Evolutionary conservation across 2,113 vertebrate species (phyloP), one percentile per base, ranked within the genome.

Genomic region (Paedocypris sp.): DNA sequence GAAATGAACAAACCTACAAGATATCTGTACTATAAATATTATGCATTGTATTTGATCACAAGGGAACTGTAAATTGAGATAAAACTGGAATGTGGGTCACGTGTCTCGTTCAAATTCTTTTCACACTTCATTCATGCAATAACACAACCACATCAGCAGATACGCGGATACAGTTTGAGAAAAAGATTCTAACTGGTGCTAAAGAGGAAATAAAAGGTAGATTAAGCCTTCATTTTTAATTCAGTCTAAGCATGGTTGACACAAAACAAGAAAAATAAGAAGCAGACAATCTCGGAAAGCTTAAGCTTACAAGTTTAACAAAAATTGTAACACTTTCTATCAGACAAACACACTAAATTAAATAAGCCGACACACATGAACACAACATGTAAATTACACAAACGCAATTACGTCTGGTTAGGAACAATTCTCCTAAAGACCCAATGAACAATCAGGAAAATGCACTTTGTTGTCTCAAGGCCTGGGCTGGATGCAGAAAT

Each of bases 401-500:
- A n/a, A n/a, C n/a, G n/a, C n/a, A n/a, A n/a, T n/a, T n/a, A n/a
- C n/a, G n/a, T n/a, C n/a, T n/a, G n/a, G n/a, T n/a, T n/a, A n/a
- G n/a, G n/a, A 32, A 33, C 45, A 8, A 56, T 61, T 33, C 11
- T 62, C 50, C 43, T 16, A 65, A 38, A 45, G 71, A 73, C 26
- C 64, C 16, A 2, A n/a, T 66, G n/a, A 42, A 45, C 18, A 69
- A 57, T 42, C 9, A 32, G 25, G 12, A 28, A 54, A 47, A 60
- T 19, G 33, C 41, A 20, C 29, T 36, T 54, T 50, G 43, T 60
- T 39, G 57, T 60, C 23, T 69, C 26, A 59, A 38, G 10, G 50
- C 22, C 28, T 22, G 38, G 25, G 15, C 31, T 31, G 64, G 63
- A 16, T 33, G 15, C 6, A 39, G 74, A 81, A 77, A 70, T 70